Evolutionary conservation across 2,888 invertebrate species (phyloP).

Genomic region (Calameuta idolon): DNA sequence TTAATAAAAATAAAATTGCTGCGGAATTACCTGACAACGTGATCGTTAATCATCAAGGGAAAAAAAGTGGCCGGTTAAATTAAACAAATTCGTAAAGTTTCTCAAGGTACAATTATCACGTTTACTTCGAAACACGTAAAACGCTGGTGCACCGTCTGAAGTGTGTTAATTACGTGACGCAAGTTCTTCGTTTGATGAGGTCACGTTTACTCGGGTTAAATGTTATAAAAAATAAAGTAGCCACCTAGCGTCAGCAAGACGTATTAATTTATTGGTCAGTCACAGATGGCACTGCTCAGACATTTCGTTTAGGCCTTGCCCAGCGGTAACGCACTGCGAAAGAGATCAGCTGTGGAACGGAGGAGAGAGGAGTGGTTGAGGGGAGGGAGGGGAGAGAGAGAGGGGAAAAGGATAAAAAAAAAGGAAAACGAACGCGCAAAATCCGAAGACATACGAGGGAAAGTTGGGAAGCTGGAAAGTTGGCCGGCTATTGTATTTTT

Average conservation of each 20-base stretch:
- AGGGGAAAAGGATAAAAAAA: not conserved
- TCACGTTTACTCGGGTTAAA: not conserved
- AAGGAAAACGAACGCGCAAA: slow-evolving; percentile 18
- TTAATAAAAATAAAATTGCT: too few species aligned
- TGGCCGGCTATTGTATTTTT: slow-evolving; percentile 26
- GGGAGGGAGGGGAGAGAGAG: too few species aligned
- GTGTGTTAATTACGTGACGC: not conserved
- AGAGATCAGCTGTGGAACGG: not conserved
- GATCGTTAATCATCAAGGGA: too few species aligned
- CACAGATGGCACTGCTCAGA: not conserved
- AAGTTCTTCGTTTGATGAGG: not conserved
- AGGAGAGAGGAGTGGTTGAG: too few species aligned
- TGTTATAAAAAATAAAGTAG: not conserved
- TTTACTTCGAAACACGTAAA: slow-evolving; percentile 19
- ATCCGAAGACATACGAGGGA: slow-evolving; percentile 17
- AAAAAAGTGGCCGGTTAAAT: too few species aligned
- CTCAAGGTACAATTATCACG: slow-evolving; percentile 16
- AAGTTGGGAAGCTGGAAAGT: slow-evolving; percentile 10
- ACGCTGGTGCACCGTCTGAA: too few species aligned
- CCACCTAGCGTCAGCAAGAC: not conserved
- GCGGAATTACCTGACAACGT: too few species aligned
- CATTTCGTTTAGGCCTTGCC: not conserved
- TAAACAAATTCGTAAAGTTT: too few species aligned
- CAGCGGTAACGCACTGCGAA: not conserved
- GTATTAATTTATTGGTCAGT: slow-evolving; percentile 19